phyloP scores from a whole-genome alignment of 2,888 invertebrate species.

The Hyposoter dolosus region DNA sequence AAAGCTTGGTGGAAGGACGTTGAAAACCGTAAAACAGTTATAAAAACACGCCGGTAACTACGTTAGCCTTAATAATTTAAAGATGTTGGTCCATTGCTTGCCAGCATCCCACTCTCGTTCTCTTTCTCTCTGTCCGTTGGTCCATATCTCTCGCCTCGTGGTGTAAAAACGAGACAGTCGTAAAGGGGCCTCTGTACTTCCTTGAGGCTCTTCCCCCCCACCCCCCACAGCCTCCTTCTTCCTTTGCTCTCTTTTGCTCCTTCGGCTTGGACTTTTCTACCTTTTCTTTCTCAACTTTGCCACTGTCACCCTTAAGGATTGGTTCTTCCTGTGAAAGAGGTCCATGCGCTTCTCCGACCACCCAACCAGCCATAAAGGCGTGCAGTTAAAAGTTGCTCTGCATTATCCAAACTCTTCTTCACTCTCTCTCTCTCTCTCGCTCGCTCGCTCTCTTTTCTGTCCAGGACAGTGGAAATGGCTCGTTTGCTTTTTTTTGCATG shows the following conservation, averaged over 20 bases:
- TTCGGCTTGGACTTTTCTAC: not conserved
- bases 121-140: not conserved
- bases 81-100: constrained; percentile 45
- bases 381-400: constrained; percentile 81
- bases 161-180: constrained; percentile 77
- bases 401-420: constrained; percentile 78
- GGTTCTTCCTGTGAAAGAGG: constrained; percentile 28
- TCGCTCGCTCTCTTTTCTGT: not conserved
- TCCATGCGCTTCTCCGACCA: constrained; percentile 1
- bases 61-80: constrained; percentile 84
- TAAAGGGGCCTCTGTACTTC: constrained; percentile 77
- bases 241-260: not conserved
- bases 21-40: constrained; percentile 83
- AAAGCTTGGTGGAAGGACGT: constrained; percentile 58
- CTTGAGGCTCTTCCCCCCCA: not conserved
- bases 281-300: constrained; percentile 42
- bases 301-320: constrained; percentile 54
- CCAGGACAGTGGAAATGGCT: not conserved
- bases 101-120: not conserved
- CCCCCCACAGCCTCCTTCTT: not conserved
- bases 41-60: constrained; percentile 84
- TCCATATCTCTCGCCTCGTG: constrained; percentile 32
- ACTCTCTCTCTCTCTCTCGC: not conserved
- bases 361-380: constrained; percentile 78
- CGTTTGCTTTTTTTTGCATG: not conserved